Evolutionary conservation across 2,888 invertebrate species (phyloP).

Genomic region (Syritta pipiens): DNA sequence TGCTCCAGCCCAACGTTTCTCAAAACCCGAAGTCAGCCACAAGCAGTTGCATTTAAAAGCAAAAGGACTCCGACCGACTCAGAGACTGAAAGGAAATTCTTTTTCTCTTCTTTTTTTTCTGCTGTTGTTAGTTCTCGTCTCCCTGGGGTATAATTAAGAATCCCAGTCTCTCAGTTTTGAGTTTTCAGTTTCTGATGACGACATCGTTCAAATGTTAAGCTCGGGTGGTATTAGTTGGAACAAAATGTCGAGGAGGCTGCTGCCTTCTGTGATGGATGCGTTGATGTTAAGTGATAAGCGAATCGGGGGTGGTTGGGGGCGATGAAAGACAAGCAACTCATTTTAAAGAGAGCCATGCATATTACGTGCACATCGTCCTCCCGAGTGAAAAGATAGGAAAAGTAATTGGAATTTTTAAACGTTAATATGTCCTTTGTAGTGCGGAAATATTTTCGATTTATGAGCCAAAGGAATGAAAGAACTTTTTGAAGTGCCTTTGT

Average conservation of each 20-base stretch:
- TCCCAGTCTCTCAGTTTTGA: too few species aligned
- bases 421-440: conserved; percentile 47
- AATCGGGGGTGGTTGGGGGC: neutral
- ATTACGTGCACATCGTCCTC: conserved; percentile 15
- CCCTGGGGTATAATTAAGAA: conserved; percentile 48
- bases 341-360: conserved; percentile 29
- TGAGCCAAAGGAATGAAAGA: conserved; percentile 24
- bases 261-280: conserved; percentile 28
- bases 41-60: neutral
- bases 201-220: conserved; percentile 61
- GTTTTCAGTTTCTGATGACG: conserved; percentile 56
- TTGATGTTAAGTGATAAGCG: conserved; percentile 13
- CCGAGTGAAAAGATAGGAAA: conserved; percentile 3
- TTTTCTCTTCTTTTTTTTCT: too few species aligned
- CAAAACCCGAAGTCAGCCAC: neutral
- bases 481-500: conserved; percentile 28
- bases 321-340: conserved; percentile 5
- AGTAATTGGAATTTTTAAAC: conserved; percentile 46
- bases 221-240: conserved; percentile 36
- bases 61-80: neutral
- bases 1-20: neutral
- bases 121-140: too few species aligned
- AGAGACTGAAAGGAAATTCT: conserved; percentile 21
- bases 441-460: conserved; percentile 26
- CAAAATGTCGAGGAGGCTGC: too few species aligned